These are phyloP conservation scores for Drosophila teissieri DNA, from an alignment of 1,140 invertebrate species.

Conservation along the genomic window DNA sequence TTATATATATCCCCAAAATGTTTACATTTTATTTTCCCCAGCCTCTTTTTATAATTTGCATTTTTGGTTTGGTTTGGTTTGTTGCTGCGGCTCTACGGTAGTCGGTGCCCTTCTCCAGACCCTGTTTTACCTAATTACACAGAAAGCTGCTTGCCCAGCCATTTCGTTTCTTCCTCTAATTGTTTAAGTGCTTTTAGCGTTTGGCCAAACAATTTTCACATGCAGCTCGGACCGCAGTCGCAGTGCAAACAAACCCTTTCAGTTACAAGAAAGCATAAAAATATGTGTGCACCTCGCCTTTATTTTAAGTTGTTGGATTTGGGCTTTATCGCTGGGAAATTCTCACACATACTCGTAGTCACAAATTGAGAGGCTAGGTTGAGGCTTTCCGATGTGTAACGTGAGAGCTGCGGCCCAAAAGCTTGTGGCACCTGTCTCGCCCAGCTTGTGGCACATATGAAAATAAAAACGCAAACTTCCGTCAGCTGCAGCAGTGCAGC, in stretches of 20 bases:
- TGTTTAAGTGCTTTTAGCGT: constrained; percentile 82
- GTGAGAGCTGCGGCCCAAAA: constrained; percentile 50
- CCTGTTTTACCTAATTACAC: constrained; percentile 79
- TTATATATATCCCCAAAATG: no score
- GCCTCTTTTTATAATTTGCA: constrained; percentile 48
- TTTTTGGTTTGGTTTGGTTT: constrained; percentile 53
- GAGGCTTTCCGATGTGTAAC: constrained; percentile 66
- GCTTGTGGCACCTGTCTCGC: constrained; percentile 53
- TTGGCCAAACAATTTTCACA: constrained; percentile 78
- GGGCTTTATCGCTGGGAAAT: constrained; percentile 61
- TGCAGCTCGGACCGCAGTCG: constrained; percentile 43
- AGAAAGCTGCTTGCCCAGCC: constrained; percentile 28
- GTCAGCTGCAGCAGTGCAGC: constrained; percentile 40
- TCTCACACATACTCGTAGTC: constrained; percentile 80
- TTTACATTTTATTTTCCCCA: no score
- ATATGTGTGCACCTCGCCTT: constrained; percentile 39
- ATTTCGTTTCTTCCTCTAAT: constrained; percentile 58
- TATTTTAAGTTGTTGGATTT: constrained; percentile 49
- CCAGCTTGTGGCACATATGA: constrained; percentile 57
- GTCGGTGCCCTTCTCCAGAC: constrained; percentile 29
- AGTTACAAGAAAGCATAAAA: constrained; percentile 42
- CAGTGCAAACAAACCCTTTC: constrained; percentile 52
- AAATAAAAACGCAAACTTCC: constrained; percentile 58
- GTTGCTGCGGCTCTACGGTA: constrained; percentile 49
- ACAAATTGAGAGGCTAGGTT: constrained; percentile 65